phyloP scores from a whole-genome alignment of 2,113 vertebrate genomes.

The Pachypanchax playfairii region DNA sequence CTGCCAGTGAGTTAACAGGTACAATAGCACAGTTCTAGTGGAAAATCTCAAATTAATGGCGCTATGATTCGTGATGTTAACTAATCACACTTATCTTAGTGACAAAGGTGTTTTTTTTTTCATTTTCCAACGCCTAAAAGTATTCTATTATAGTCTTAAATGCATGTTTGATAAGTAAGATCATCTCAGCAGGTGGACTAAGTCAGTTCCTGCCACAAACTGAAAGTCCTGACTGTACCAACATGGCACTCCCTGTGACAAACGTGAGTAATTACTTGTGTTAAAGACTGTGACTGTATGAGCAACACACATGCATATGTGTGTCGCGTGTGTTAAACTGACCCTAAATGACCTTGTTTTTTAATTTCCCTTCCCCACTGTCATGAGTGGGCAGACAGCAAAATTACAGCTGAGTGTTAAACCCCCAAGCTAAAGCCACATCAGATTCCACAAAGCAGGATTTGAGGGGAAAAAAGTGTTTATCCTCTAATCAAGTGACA shows the following conservation, averaged over 20 bases:
- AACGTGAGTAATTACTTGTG: not conserved
- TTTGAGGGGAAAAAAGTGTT: constrained; percentile 18
- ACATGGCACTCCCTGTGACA: constrained; percentile 10
- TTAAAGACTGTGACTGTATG: not conserved
- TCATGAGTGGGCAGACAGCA: constrained; percentile 49
- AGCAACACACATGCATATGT: constrained; percentile 5
- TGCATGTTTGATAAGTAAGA: not conserved
- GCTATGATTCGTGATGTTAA: constrained; percentile 32
- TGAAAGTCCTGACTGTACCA: constrained; percentile 24
- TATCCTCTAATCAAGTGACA: constrained; percentile 4
- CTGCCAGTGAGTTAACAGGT: constrained; percentile 6
- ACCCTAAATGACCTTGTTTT: constrained; percentile 48
- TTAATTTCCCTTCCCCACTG: constrained; percentile 37
- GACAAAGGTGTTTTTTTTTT: too few relatives aligned
- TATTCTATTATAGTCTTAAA: too few relatives aligned
- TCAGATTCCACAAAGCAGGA: constrained; percentile 35
- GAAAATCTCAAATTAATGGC: constrained; percentile 23
- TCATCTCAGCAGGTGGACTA: constrained; percentile 3
- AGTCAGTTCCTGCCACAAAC: constrained; percentile 3
- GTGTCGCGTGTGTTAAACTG: constrained; percentile 18
- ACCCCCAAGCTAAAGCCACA: constrained; percentile 42
- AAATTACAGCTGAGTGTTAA: constrained; percentile 50
- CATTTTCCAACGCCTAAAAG: not conserved
- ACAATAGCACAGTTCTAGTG: constrained; percentile 11
- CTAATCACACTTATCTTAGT: constrained; percentile 28